Percentiles rank a stretch among this genome's conserved stretches.
These are phyloP conservation scores for Oreochromis spilurus DNA, from an alignment of 2,113 vertebrate species.

Conservation along the genomic window DNA sequence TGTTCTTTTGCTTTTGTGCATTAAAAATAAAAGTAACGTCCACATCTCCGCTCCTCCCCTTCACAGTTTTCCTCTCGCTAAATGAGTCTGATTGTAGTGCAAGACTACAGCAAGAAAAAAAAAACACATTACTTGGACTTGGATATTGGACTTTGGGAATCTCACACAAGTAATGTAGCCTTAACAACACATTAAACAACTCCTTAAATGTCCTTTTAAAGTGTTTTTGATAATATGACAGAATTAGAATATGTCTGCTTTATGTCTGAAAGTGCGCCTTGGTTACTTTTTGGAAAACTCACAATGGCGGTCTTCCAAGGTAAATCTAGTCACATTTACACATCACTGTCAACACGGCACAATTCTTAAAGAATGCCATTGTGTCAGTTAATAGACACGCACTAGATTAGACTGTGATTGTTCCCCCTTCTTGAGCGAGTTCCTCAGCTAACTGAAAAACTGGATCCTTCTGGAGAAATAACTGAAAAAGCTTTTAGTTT, in stretches of 20 bases:
- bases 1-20: not conserved
- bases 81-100: not conserved
- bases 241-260: not conserved
- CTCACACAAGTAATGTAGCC: not conserved
- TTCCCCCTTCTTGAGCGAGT: not conserved
- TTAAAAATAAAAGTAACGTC: fast-evolving
- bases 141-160: not conserved
- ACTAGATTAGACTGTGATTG: not conserved
- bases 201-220: fast-evolving
- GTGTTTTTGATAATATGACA: not conserved
- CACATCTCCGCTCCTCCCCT: fast-evolving
- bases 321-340: not conserved
- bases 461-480: not conserved
- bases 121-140: not conserved
- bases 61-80: not conserved
- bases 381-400: fast-evolving
- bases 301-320: not conserved
- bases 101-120: not conserved
- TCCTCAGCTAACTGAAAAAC: not conserved
- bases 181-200: not conserved
- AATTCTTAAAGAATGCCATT: not conserved
- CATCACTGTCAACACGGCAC: not conserved
- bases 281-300: not conserved
- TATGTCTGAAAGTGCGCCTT: not conserved
- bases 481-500: not conserved